Evolutionary conservation across 2,888 invertebrate genomes (phyloP), one percentile per base, ranked within the genome.

Genomic region (Lasioglossum leucozonium): DNA sequence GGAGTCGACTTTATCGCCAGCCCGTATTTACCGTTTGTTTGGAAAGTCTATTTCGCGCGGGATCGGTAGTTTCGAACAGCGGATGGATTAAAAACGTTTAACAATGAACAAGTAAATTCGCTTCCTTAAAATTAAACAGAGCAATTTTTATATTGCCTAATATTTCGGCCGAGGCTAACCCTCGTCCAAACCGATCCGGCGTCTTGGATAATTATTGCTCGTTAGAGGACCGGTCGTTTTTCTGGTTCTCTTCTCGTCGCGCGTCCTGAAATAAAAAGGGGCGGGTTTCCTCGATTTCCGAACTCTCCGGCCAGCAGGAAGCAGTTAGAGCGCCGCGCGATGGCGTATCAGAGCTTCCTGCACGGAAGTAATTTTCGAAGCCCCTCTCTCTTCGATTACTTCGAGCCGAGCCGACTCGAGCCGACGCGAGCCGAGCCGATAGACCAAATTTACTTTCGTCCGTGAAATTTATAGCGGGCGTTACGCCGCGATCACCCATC

Each of bases 341-440:
- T 58, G 67, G 86, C 82, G 82, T 88, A 89, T 86, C 88, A 67
- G 77, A 42, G 67, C 77, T 81, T 84, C 87, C 85, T 55, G 44
- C 73, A 65, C 86, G 88, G 85, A 87, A 87, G 83, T 81, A 89
- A 90, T 90, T 90, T 88, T 83, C 90, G 81, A 84, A 89, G 51
- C 84, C 51, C 51, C 84, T 22, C 51, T 74, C 78, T 26, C 51
- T 79, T 86, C 85, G 88, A 90, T 89, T 84, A 77, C 77, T 80
- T 51, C 51, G 51, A 51, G 51, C 22, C 51, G 51, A 51, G 22
- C 22, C 8, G 51, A 51, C 8, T 8, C 22, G 51, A 51, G 42
- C 8, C 42, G 11, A 34, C 1, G 81, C 73, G 65, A 67, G 71
- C 37, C n/a, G n/a, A n/a, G 11, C 1, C 78, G 84, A 84, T 86